Percentiles rank a stretch among this genome's conserved stretches.
These are phyloP conservation scores for Hemibates koningsi DNA, from an alignment of 2,113 vertebrate genomes.

Conservation along the genomic window DNA sequence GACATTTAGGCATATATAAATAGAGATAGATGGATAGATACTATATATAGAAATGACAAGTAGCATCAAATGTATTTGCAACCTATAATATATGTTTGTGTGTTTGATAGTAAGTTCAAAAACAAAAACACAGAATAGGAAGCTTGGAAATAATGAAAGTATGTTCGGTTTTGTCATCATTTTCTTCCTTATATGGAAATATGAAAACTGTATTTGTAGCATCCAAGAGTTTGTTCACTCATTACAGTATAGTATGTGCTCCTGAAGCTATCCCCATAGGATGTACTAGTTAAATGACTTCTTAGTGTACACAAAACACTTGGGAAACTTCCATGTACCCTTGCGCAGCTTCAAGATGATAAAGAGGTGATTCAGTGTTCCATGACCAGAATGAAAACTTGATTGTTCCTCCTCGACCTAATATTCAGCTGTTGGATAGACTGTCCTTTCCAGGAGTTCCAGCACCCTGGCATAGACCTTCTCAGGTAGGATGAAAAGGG, in stretches of 20 bases:
- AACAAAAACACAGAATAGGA: background rate
- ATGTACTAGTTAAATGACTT: background rate
- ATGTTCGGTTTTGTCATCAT: background rate
- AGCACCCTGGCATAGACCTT: background rate
- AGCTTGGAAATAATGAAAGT: background rate
- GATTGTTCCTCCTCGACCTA: background rate
- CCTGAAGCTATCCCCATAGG: background rate
- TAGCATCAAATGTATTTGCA: background rate
- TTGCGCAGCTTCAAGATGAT: background rate
- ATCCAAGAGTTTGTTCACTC: background rate
- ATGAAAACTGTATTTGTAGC: background rate
- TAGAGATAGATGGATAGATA: background rate
- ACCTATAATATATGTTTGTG: background rate
- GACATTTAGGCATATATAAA: background rate
- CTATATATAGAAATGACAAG: background rate
- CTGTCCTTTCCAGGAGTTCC: background rate
- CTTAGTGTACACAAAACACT: background rate
- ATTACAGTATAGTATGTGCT: background rate
- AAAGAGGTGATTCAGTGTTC: background rate
- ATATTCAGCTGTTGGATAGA: background rate
- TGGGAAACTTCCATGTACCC: background rate
- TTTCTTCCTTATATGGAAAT: background rate
- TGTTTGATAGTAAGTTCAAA: background rate
- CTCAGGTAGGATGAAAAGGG: background rate
- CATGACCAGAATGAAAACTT: background rate